Percentiles rank a stretch among this genome's conserved stretches.
phyloP scores from a whole-genome alignment of 2,113 vertebrate species.

The Spizaetus ornatus region DNA sequence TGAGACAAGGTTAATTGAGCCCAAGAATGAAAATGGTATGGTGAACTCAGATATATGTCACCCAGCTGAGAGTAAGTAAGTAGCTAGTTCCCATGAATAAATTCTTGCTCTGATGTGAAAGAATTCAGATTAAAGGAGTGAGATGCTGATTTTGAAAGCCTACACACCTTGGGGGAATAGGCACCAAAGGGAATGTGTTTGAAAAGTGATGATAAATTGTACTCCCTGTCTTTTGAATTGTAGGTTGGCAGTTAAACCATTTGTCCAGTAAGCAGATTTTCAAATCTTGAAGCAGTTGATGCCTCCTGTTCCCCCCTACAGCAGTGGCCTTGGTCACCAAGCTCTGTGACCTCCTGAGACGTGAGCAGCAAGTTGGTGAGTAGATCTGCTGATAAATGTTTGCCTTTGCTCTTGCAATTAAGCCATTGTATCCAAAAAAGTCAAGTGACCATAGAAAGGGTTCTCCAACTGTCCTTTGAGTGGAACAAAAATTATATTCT shows the following conservation, averaged over 20 bases:
- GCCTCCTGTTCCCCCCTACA: neutral
- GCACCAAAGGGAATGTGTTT: neutral
- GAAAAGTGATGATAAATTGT: slow-evolving; percentile 1
- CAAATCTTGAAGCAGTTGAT: neutral
- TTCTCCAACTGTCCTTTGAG: neutral
- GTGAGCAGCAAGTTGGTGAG: neutral
- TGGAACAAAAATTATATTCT: neutral
- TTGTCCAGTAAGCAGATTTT: neutral
- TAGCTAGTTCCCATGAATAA: neutral
- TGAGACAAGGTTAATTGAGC: slow-evolving; percentile 13
- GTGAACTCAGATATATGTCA: neutral
- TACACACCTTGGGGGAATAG: neutral
- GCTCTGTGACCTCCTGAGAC: neutral
- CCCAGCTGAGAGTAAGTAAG: neutral
- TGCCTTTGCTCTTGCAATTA: neutral
- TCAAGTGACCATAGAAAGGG: neutral
- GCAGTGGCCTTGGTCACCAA: neutral
- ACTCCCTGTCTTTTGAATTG: neutral
- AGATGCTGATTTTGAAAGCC: neutral
- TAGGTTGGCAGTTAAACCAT: neutral
- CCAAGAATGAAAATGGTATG: neutral
- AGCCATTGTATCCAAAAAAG: neutral
- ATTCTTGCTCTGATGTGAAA: slow-evolving; percentile 5
- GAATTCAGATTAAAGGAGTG: neutral
- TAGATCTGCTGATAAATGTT: neutral